Conservation (phyloP, 2,888 invertebrate genomes). For the Germaria angustata region DNA sequence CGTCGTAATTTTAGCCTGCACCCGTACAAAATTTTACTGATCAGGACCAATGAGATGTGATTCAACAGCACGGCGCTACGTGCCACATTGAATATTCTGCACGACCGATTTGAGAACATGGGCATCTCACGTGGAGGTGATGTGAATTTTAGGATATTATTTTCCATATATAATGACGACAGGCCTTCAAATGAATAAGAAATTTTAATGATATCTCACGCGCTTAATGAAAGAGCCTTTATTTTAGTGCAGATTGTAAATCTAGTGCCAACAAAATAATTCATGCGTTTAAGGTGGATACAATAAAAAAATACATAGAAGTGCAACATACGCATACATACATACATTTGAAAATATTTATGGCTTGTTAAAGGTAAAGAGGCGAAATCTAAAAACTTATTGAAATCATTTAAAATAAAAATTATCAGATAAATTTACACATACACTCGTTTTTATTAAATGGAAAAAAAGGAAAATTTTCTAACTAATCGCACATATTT, state of each 20-base stretch:
- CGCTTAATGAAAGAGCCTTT: constrained; percentile 7
- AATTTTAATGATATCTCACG: constrained; percentile 54
- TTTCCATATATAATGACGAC: too few species aligned
- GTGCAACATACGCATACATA: background rate
- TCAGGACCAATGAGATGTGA: too few species aligned
- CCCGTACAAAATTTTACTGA: too few species aligned
- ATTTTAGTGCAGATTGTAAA: constrained; percentile 36
- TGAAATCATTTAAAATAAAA: constrained; percentile 58
- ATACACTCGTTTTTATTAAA: constrained; percentile 10
- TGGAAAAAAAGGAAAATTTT: background rate
- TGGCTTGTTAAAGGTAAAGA: constrained; percentile 20
- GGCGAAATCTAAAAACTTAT: constrained; percentile 25
- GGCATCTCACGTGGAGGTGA: too few species aligned
- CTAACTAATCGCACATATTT: background rate
- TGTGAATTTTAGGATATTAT: too few species aligned
- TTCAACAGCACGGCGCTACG: too few species aligned
- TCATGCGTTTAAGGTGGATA: constrained; percentile 49
- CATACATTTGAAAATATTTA: too few species aligned
- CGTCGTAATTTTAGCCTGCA: too few species aligned
- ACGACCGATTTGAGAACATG: too few species aligned
- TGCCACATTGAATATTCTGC: too few species aligned
- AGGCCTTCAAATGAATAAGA: too few species aligned
- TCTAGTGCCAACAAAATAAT: constrained; percentile 57
- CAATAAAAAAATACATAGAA: background rate
- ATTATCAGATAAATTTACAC: constrained; percentile 35